A percentile compares a stretch with the other conserved stretches of the same genome.
Evolutionary conservation across 2,113 vertebrate genomes (phyloP).

Genomic region (Nannobrachium achirus): DNA sequence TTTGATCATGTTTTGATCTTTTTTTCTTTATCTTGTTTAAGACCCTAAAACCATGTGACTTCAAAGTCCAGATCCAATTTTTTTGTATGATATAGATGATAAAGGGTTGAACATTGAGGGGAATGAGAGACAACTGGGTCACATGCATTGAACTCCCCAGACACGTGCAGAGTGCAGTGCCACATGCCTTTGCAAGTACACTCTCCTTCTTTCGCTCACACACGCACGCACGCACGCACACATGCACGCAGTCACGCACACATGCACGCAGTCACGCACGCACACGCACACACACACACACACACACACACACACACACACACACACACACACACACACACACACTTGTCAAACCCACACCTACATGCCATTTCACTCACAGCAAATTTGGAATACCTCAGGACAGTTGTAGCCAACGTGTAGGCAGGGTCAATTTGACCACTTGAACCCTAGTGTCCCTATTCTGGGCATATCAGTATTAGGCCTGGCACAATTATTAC

Average conservation of each 20-base stretch:
- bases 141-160: conserved; percentile 1
- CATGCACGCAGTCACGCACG: background rate
- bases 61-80: background rate
- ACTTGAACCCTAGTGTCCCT: no score
- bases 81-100: background rate
- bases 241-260: background rate
- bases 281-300: background rate
- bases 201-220: background rate
- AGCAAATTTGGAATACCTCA: background rate
- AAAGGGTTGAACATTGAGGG: background rate
- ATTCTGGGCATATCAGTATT: no score
- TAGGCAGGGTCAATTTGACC: no score
- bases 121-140: conserved; percentile 25
- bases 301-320: background rate
- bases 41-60: background rate
- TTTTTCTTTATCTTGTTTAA: no score
- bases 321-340: background rate
- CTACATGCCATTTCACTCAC: background rate
- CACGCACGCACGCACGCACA: background rate
- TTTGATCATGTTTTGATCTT: no score
- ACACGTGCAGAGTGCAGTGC: conserved; percentile 15
- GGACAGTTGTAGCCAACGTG: no score
- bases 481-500: no score
- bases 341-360: background rate
- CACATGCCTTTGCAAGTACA: background rate